These are phyloP conservation scores for Nyctibius bracteatus DNA, from an alignment of 2,113 vertebrate genomes.

Conservation along the genomic window DNA sequence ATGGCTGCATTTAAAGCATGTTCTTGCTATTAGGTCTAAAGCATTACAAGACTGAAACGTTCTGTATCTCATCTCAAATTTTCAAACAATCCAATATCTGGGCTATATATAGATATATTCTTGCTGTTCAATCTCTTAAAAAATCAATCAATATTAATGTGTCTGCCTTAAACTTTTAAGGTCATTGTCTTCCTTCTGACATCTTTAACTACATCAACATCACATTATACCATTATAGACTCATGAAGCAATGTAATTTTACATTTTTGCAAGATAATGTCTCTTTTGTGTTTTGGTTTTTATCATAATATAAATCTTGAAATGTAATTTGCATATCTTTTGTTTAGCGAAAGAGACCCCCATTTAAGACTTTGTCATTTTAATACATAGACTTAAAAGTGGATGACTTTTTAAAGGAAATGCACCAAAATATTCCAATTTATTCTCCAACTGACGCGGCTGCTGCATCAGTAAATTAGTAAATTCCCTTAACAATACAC, in stretches of 20 bases:
- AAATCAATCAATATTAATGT: slow-evolving; percentile 77
- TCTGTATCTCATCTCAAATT: slow-evolving; percentile 59
- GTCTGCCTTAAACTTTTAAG: slow-evolving; percentile 79
- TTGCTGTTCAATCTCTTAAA: slow-evolving; percentile 65
- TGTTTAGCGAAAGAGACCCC: slow-evolving; percentile 76
- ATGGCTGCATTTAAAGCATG: slow-evolving; percentile 54
- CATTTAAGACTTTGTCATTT: slow-evolving; percentile 76
- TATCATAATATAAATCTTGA: slow-evolving; percentile 82
- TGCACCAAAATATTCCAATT: slow-evolving; percentile 79
- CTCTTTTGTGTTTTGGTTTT: slow-evolving; percentile 79
- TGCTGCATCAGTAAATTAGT: slow-evolving; percentile 67
- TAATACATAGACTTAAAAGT: slow-evolving; percentile 72
- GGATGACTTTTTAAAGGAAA: slow-evolving; percentile 59
- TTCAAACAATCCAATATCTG: slow-evolving; percentile 68
- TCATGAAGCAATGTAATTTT: slow-evolving; percentile 73
- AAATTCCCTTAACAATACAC: slow-evolving; percentile 69
- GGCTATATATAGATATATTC: slow-evolving; percentile 54
- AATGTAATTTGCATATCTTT: slow-evolving; percentile 81
- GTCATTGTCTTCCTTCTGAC: slow-evolving; percentile 80
- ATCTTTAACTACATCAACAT: slow-evolving; percentile 78
- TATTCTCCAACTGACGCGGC: slow-evolving; percentile 67
- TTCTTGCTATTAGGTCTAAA: slow-evolving; percentile 43
- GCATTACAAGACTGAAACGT: slow-evolving; percentile 50
- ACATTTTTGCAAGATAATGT: slow-evolving; percentile 78
- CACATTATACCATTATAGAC: slow-evolving; percentile 79